Conservation (phyloP, 2,113 vertebrate species). For the human region GRCh38 chr12:84628001-84628500, state of each 20-base stretch:
- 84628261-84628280: not conserved
- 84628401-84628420: not conserved
- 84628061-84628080: not conserved
- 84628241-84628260: not conserved
- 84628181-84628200: not conserved
- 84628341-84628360: not conserved
- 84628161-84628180: not conserved
- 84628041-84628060: not conserved
- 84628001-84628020: not conserved
- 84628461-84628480: not conserved
- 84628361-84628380: not conserved
- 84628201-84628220: not conserved
- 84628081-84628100: not conserved
- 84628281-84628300: not conserved
- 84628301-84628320: not conserved
- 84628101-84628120: not conserved
- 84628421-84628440: not conserved
- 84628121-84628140: not conserved
- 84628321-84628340: not conserved
- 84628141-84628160: not conserved
- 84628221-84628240: not conserved
- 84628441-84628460: not conserved
- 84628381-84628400: not conserved
- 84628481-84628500: not conserved
- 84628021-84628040: not conserved